Base-by-base conservation (phyloP, 1,140 invertebrate species). In the Lasioglossum albipes region DNA sequence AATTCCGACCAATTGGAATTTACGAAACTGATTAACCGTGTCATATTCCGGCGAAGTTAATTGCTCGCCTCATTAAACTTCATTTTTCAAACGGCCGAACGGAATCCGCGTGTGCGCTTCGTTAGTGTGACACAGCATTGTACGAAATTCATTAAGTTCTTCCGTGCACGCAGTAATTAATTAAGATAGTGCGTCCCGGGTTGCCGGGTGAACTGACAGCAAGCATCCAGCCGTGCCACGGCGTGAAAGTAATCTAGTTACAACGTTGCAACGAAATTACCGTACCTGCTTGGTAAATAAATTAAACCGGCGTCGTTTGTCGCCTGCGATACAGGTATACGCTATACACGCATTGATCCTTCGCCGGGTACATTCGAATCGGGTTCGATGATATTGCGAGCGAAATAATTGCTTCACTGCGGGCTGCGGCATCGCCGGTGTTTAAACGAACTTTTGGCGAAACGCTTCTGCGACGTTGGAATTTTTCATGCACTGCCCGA, bases 131-230 rank as follows among this genome's bases (percentile, higher is more conserved):
- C 59, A 16, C 12, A 36, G 45, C 68, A 78, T 62, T 79, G 77
- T 66, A 74, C 49, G 41, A 79, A 79, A 74, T 79, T 79, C 77
- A 79, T 79, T 79, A 79, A 66, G 52, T 49, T 73, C 62, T 79
- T 79, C 52, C 49, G 13, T 10, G 22, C 49, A 74, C 77, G 77
- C 71, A 36, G 77, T 79, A 79, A 79, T 79, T 79, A 79, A 79
- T 79, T 79, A 74, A 79, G 77, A 79, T 73, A 79, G 62, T 22
- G 49, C 59, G 57, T 59, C 36, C 52, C 52, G 59, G 42, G 27
- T 52, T 57, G 57, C 45, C 49, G 41, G 75, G 3, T 27, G 54
- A 72, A 78, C 71, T 36, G 62, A 67, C 77, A 74, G 77, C 45
- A 74, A 74, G 18, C 62, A 74, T 7, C 13, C 57, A n/a, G 20